These are phyloP conservation scores for Nephila pilipes DNA, from an alignment of 1,140 invertebrate genomes.

Conservation along the genomic window DNA sequence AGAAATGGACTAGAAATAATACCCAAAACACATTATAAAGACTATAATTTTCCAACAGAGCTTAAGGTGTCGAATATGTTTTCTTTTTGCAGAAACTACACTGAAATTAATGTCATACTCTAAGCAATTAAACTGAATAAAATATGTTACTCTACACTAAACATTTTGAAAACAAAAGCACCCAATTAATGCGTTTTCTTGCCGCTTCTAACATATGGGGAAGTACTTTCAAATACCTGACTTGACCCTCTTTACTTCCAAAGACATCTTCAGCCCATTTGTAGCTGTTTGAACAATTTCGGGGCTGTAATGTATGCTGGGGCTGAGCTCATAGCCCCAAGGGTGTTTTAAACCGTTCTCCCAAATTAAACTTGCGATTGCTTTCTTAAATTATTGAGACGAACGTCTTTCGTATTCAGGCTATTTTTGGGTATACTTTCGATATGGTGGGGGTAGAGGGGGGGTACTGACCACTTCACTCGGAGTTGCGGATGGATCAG, in stretches of 20 bases:
- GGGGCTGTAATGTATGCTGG: conserved; percentile 64
- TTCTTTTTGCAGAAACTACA: too few species aligned
- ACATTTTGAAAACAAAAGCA: too few species aligned
- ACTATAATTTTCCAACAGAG: too few species aligned
- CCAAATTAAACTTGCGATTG: conserved; percentile 73
- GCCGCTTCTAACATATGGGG: neutral
- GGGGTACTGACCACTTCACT: conserved; percentile 48
- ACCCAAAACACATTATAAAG: too few species aligned
- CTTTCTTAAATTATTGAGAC: conserved; percentile 75
- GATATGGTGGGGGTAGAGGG: neutral
- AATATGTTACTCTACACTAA: too few species aligned
- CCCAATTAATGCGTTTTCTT: too few species aligned
- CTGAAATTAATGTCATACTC: too few species aligned
- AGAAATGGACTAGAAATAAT: too few species aligned
- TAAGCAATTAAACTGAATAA: too few species aligned
- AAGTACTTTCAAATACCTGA: neutral
- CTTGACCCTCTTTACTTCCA: neutral
- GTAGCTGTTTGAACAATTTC: conserved; percentile 65
- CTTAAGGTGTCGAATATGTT: too few species aligned
- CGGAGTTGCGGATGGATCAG: conserved; percentile 11
- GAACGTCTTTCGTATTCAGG: conserved; percentile 70
- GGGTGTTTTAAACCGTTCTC: conserved; percentile 71
- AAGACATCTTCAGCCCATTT: conserved; percentile 32
- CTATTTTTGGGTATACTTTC: conserved; percentile 59
- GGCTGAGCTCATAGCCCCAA: conserved; percentile 40